Evolutionary conservation across 2,797 vertebrate genomes (phyloP), one percentile per base, ranked within the genome.

Genomic region (Orestias chungarensis): DNA sequence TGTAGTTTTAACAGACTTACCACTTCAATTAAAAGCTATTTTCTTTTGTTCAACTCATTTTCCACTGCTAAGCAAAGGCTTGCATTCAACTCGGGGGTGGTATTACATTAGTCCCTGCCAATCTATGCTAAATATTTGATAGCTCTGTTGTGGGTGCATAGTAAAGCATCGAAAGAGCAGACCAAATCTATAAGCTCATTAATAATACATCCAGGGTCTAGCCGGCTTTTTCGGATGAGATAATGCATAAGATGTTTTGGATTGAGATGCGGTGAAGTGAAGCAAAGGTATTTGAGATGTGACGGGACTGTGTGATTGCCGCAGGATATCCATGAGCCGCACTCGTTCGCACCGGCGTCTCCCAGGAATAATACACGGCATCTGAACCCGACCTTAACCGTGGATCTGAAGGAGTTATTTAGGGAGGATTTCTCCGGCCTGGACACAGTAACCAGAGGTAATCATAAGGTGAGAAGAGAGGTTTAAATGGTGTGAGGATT

Each of bases 81-180:
- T 78, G 66, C 71, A 86, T 88, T 88, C 84, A 81, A 75, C 79
- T 74, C 20, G 11, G 64, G 75, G 57, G 66, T 78, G 1, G 11
- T 4, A 10, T 46, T 49, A 65, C 86, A 82, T 87, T 82, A 86
- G 84, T 64, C 64, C 73, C 82, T 86, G 89, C 85, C 85, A 25
- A 42, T 66, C 62, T 40, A 52, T 78, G 85, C 73, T 93, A 78
- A 92, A 93, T 93, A 92, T 92, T 93, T 92, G 80, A 93, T 92
- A 78, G 64, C 25, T 7, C 69, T 35, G 65, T 71, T 76, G 82
- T 81, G 76, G 82, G 80, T 64, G 81, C 78, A 79, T 40, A 8
- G 80, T 62, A 70, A 78, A 76, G 83, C 80, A 66, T 66, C 40
- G 2, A 35, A 57, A 73, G 78, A 84, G 82, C 82, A 80, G 76